Base-by-base conservation (phyloP, 2,113 vertebrate species). In the Leucoraja erinaceus region DNA sequence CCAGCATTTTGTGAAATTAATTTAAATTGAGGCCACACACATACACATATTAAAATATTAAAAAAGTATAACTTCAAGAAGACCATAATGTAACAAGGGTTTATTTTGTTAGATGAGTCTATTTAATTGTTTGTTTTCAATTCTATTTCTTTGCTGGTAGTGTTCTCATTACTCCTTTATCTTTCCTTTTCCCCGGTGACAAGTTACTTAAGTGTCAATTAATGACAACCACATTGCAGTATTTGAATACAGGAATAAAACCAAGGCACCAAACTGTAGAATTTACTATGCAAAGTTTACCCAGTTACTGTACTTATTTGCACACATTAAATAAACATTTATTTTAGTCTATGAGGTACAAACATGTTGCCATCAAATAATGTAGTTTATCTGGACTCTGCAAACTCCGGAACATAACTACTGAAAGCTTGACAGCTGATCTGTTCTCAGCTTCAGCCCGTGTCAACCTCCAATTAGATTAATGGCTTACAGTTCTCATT, bases 11-110 rank as follows among this genome's bases (percentile, higher is more conserved):
- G 33, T 47, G 38, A 91, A 91, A 70, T 91, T 38, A 72, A 70
- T 72, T 91, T 91, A 33, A 91, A 72, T 91, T 72, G 68, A 91
- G 8, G 68, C 90, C 66, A 91, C 66, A 70, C 33, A 74, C 61
- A 25, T 47, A 70, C 18, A 20, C 70, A 72, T 72, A 72, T 72
- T 90, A 38, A 91, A 91, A 72, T 72, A 72, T 72, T 90, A 38
- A 91, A 91, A 72, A 70, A 33, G 0, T 20, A 38, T 54, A 91
- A 72, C 70, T 91, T 68, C 90, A 74, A 47, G 33, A 47, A 38
- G 2, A 3, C n/a, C 47, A 70, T 70, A 0, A 33, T 91, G 8
- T 18, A 18, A 33, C 7, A 68, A 25, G 63, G n/a, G 22, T 70
- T 68, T 86, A 20, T 91, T 68, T 70, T 91, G 38, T 25, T 91